Evolutionary conservation across 1,140 invertebrate species (phyloP), one percentile per base, ranked within the genome.

Genomic region (Nixonia krombeini): DNA sequence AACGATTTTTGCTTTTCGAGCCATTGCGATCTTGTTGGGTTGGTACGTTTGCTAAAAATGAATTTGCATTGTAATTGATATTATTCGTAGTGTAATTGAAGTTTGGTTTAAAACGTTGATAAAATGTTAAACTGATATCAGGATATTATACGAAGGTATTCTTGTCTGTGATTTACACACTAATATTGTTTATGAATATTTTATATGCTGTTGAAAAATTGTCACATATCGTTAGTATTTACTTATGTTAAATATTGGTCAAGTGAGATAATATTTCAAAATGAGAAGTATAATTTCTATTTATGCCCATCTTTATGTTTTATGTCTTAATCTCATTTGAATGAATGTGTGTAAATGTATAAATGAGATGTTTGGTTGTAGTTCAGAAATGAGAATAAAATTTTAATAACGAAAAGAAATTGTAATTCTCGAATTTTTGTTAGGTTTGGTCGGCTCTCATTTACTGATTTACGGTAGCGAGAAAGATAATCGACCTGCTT

Each of bases 401-500:
- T 37, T 7, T 7, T 37, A 13, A 5, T 37, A 7, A 13, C 5
- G 5, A 37, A 9, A 9, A 37, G 5, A 37, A 5, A 9, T 4
- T 15, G 17, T 9, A n/a, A n/a, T n/a, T n/a, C n/a, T n/a, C n/a
- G n/a, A 31, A 46, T 41, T 25, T 33, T 38, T 55, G 8, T 25
- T 33, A 75, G 76, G 74, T 41, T 25, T 85, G 5, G 44, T 84
- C 0, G 81, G 77, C 16, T 63, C 59, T 0, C 74, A 84, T 53
- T 45, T 85, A 4, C 53, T 85, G 9, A 70, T 82, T 2, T 83
- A 82, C 21, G 65, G 65, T 4, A 81, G 23, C 33, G 75, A 81
- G 42, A 73, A 76, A 10, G 76, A 81, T 4, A 74, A 26, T 35
- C 73, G 71, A 1, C 78, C 83, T 0, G 58, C 56, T 3, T 59